phyloP scores from a whole-genome alignment of 2,113 vertebrate genomes.

The Sebastes schlegelii region DNA sequence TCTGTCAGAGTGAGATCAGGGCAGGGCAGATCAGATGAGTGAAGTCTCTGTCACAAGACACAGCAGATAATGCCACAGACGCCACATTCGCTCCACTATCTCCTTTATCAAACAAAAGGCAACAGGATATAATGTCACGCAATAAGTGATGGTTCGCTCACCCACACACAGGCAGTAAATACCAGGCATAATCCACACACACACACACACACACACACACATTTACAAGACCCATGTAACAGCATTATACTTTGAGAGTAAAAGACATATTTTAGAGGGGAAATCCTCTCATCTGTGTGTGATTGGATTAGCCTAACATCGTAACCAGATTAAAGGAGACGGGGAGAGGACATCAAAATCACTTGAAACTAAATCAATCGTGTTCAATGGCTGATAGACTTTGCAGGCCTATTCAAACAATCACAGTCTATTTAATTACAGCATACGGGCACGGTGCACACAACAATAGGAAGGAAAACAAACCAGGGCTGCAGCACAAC shows the following conservation, averaged over 20 bases:
- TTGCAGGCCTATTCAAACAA: constrained; percentile 37
- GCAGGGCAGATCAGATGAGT: constrained; percentile 43
- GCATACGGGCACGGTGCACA: neutral
- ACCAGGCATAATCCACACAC: constrained; percentile 20
- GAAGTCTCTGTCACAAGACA: constrained; percentile 55
- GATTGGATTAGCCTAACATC: constrained; percentile 76
- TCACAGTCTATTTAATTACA: constrained; percentile 2
- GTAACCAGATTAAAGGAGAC: constrained; percentile 66
- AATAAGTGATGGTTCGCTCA: constrained; percentile 52
- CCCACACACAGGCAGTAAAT: constrained; percentile 19
- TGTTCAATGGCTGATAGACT: constrained; percentile 51
- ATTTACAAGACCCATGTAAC: constrained; percentile 31
- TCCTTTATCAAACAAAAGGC: constrained; percentile 48
- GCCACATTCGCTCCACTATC: constrained; percentile 36
- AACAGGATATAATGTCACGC: constrained; percentile 67
- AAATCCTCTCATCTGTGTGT: constrained; percentile 54
- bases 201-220: constrained; percentile 30
- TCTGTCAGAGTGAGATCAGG: constrained; percentile 4
- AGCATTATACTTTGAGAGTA: constrained; percentile 38
- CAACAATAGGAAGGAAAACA: neutral
- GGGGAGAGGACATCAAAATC: constrained; percentile 51
- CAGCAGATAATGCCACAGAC: constrained; percentile 62
- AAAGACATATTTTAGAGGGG: constrained; percentile 61
- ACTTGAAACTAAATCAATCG: constrained; percentile 65
- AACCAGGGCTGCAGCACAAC: neutral